phyloP scores from a whole-genome alignment of 2,888 invertebrate genomes.

The Ecliptopera silaceata region DNA sequence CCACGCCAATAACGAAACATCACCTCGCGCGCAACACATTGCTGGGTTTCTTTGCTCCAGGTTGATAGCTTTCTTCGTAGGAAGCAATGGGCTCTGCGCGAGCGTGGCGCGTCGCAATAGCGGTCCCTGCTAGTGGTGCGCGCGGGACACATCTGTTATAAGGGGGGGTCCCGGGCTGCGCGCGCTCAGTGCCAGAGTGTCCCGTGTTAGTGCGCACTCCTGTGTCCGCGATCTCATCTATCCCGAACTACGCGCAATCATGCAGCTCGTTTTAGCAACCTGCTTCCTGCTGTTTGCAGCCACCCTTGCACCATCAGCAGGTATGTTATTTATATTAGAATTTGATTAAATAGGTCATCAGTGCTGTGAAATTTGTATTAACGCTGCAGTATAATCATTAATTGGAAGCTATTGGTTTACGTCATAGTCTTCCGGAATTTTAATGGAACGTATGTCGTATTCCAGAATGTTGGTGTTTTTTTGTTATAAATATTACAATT shows the following conservation, averaged over 20 bases:
- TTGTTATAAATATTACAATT: background rate
- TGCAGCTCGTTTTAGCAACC: constrained; percentile 80
- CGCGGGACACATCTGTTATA: constrained; percentile 79
- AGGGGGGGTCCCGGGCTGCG: constrained; percentile 78
- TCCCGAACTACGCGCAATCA: constrained; percentile 54
- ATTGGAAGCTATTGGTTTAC: constrained; percentile 1
- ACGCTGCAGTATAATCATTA: background rate
- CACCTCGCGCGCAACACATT: constrained; percentile 24
- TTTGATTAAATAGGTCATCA: background rate
- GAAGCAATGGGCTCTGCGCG: constrained; percentile 56
- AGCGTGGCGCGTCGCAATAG: constrained; percentile 47
- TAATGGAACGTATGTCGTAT: background rate
- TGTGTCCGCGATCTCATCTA: constrained; percentile 51
- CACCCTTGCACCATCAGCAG: constrained; percentile 78
- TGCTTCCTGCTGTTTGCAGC: constrained; percentile 80
- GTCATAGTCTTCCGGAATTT: background rate
- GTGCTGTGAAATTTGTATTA: constrained; percentile 2
- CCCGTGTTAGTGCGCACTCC: constrained; percentile 77
- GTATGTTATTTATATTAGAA: constrained; percentile 59
- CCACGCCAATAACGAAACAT: constrained; percentile 32
- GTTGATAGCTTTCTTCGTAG: constrained; percentile 27
- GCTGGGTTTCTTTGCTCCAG: constrained; percentile 14
- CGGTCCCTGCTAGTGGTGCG: constrained; percentile 62
- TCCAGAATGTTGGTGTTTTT: background rate
- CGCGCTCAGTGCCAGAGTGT: constrained; percentile 81